Percentiles rank a stretch among this genome's conserved stretches.
These are phyloP conservation scores for Astropecten irregularis DNA, from an alignment of 53 echinoderm and acorn worm species.

Conservation along the genomic window DNA sequence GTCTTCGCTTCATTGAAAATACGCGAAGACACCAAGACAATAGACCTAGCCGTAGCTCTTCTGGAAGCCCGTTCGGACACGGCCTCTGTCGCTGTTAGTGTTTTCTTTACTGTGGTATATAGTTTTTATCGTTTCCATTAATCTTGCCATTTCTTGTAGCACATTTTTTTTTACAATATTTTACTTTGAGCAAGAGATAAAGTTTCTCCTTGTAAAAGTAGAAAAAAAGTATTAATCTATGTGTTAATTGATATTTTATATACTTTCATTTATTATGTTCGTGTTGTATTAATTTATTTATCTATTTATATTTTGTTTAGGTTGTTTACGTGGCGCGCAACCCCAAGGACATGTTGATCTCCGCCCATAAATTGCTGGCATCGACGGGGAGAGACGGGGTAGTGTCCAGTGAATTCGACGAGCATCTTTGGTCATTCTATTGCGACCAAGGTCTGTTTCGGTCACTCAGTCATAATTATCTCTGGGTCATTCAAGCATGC, in stretches of 20 bases:
- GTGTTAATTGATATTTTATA: not conserved
- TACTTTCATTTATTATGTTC: not conserved
- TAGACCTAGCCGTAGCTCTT: too few relatives aligned
- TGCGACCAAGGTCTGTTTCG: not conserved
- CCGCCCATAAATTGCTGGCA: constrained; percentile 34
- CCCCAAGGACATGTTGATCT: constrained; percentile 66
- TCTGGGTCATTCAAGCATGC: too few relatives aligned
- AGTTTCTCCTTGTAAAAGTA: not conserved
- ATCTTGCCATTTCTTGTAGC: not conserved
- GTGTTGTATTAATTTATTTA: not conserved
- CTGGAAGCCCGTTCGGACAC: too few relatives aligned
- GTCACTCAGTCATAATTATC: too few relatives aligned
- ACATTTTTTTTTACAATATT: not conserved
- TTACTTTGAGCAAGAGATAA: not conserved
- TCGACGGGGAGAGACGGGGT: too few relatives aligned
- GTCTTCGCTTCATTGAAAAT: too few relatives aligned
- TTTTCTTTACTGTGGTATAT: too few relatives aligned
- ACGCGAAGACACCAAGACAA: too few relatives aligned
- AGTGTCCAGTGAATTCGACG: not conserved
- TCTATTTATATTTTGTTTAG: constrained; percentile 18
- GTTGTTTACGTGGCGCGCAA: constrained; percentile 71
- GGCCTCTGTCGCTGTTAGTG: too few relatives aligned
- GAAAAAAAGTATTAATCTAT: not conserved
- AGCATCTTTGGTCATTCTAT: not conserved
- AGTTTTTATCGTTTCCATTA: not conserved